phyloP scores from a whole-genome alignment of 2,888 invertebrate genomes.

The Scaptomyza caliginosa region DNA sequence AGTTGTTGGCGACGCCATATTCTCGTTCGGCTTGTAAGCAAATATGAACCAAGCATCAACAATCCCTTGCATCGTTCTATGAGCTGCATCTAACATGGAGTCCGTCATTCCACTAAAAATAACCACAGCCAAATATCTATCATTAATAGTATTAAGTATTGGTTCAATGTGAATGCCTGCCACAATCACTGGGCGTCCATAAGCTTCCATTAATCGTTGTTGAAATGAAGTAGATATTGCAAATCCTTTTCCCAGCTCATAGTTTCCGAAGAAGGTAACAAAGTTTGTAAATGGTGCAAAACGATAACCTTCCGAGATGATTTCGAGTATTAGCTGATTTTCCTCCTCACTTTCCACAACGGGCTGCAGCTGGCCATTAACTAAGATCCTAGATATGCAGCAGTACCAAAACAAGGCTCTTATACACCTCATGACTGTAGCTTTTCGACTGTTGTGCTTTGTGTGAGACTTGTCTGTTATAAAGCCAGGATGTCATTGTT shows the following conservation, averaged over 20 bases:
- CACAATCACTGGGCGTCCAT: slow-evolving; percentile 7
- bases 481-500: slow-evolving; percentile 4
- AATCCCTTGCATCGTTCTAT: not conserved
- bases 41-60: not conserved
- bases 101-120: not conserved
- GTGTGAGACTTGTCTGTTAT: not conserved
- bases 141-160: not conserved
- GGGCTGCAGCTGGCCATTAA: slow-evolving; percentile 4
- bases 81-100: not conserved
- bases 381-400: slow-evolving; percentile 11
- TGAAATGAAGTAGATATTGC: not conserved
- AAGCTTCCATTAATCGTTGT: slow-evolving; percentile 2
- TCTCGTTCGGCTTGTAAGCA: not conserved
- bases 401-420: not conserved
- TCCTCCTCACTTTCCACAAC: slow-evolving; percentile 3
- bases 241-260: not conserved
- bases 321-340: not conserved
- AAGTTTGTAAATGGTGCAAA: not conserved
- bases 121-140: not conserved
- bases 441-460: slow-evolving; percentile 14
- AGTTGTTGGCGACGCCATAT: not conserved
- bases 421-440: slow-evolving; percentile 27
- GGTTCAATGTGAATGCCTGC: slow-evolving; percentile 1
- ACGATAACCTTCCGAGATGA: not conserved
- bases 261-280: not conserved